Evolutionary conservation across 2,113 vertebrate genomes (phyloP).

Genomic region (Solea senegalensis): DNA sequence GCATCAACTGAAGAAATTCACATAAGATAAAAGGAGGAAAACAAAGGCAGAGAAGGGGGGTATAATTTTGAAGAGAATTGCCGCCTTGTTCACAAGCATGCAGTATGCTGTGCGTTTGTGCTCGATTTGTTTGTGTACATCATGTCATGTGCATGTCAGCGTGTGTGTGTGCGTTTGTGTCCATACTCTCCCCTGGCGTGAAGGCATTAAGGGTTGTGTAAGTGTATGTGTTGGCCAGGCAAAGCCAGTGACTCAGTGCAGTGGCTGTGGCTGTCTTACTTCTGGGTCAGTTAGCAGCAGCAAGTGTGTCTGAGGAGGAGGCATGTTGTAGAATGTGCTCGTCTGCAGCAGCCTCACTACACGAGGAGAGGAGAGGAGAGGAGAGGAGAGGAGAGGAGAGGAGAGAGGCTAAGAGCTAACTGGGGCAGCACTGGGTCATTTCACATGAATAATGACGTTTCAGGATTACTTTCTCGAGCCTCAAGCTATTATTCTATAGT

Average conservation of each 20-base stretch:
- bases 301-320: conserved; percentile 73
- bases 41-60: conserved; percentile 29
- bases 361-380: not conserved
- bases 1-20: conserved; percentile 57
- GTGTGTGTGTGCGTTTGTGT: conserved; percentile 17
- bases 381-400: conserved; percentile 2
- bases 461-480: conserved; percentile 57
- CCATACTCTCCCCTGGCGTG: conserved; percentile 34
- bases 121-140: conserved; percentile 48
- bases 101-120: conserved; percentile 31
- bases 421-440: conserved; percentile 71
- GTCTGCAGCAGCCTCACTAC: conserved; percentile 57
- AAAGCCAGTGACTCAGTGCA: conserved; percentile 71
- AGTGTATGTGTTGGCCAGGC: conserved; percentile 64
- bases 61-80: conserved; percentile 26
- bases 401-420: conserved; percentile 59
- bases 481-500: conserved; percentile 49
- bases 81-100: conserved; percentile 38
- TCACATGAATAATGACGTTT: conserved; percentile 76
- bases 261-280: conserved; percentile 76
- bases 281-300: conserved; percentile 81
- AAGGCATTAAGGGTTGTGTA: conserved; percentile 65
- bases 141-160: conserved; percentile 23
- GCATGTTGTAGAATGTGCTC: conserved; percentile 66
- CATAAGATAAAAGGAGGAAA: conserved; percentile 33